A percentile compares a stretch with the other conserved stretches of the same genome.
phyloP scores from a whole-genome alignment of 2,888 invertebrate species.

The Troides aeacus region DNA sequence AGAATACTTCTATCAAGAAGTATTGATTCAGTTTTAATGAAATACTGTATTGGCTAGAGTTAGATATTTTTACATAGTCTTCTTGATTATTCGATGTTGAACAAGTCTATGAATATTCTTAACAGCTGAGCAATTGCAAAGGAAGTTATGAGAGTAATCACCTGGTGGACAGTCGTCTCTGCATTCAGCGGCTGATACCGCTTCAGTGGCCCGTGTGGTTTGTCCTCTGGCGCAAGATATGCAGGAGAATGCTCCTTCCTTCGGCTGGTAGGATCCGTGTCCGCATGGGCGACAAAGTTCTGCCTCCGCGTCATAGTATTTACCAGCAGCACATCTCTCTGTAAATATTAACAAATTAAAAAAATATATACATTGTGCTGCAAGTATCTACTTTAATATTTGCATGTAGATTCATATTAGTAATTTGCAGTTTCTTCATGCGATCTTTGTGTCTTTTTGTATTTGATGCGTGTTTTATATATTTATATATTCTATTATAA shows the following conservation, averaged over 20 bases:
- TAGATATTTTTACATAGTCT: too few species aligned
- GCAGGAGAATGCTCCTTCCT: slow-evolving; percentile 94
- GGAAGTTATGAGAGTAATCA: slow-evolving; percentile 36
- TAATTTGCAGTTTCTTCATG: too few species aligned
- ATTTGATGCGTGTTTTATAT: too few species aligned
- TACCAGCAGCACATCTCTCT: slow-evolving; percentile 96
- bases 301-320: slow-evolving; percentile 93
- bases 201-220: slow-evolving; percentile 94
- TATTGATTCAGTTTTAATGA: too few species aligned
- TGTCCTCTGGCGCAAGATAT: slow-evolving; percentile 93
- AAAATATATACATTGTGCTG: background rate
- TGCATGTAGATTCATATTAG: too few species aligned
- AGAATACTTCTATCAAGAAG: too few species aligned
- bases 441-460: too few species aligned
- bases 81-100: too few species aligned
- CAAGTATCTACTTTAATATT: background rate
- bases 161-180: slow-evolving; percentile 92
- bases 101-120: too few species aligned
- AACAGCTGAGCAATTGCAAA: background rate
- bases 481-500: too few species aligned
- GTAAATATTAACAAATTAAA: slow-evolving; percentile 22
- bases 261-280: slow-evolving; percentile 95
- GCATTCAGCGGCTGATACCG: slow-evolving; percentile 92
- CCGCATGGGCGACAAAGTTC: slow-evolving; percentile 95
- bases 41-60: too few species aligned